Base-by-base conservation (phyloP, 1,140 invertebrate species). In the Neodiprion lecontei region DNA sequence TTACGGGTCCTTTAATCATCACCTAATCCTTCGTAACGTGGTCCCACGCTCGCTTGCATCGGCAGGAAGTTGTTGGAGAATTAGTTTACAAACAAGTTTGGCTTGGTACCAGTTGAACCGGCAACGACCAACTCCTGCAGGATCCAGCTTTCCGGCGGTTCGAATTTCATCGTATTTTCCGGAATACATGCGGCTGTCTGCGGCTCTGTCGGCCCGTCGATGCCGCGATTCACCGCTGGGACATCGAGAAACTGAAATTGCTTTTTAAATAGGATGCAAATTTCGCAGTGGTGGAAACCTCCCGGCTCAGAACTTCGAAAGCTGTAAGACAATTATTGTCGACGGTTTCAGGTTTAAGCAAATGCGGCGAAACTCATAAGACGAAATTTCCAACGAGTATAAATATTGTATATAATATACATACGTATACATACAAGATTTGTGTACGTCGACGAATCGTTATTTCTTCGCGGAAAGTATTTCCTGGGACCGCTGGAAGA, bases 1-100 rank as follows among this genome's bases (percentile, higher is more conserved):
- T 61, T 61, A 61, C 53, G 53, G 53, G 53, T 61, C 53, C 53
- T 61, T 61, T 61, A 61, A 61, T 61, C 53, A 61, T 61, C 53
- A 61, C 53, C 53, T 61, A 61, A 61, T 61, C 53, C 53, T 61
- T 61, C 53, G 53, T 61, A 61, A 61, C 53, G 53, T 17, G 9
- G 53, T 61, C n/a, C 53, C 53, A 61, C 53, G 53, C 11, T 61
- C 53, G 53, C 53, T 61, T 61, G 53, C 53, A 61, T 61, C 53
- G 53, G 53, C 53, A 61, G 53, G 53, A 61, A 61, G 53, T 61
- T 61, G 53, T 61, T 61, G 11, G 53, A 61, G 53, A 61, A 61
- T 61, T 61, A 61, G 53, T 61, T 61, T 9, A 61, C 53, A 61
- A 61, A 61, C 53, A 61, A 61, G 53, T 61, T 61, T 61, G 53